A percentile compares a stretch with the other conserved stretches of the same genome.
These are phyloP conservation scores for Serinus canaria DNA, from an alignment of 2,113 vertebrate species.

Conservation along the genomic window DNA sequence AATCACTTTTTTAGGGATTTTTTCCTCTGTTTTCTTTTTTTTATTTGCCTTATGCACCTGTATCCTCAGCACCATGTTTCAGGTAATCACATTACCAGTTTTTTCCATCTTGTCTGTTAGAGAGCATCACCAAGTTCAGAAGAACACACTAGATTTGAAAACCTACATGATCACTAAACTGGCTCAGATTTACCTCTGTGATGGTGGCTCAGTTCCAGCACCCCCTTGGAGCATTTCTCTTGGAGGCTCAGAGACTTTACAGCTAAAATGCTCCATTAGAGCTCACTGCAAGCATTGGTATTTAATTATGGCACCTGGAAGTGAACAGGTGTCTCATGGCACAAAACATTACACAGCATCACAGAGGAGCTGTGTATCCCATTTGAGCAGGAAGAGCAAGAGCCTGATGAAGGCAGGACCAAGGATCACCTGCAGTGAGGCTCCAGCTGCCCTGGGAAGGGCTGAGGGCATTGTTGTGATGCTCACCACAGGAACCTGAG, in stretches of 20 bases:
- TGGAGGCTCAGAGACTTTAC: neutral
- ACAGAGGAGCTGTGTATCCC: neutral
- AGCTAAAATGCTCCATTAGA: neutral
- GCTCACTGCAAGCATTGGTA: neutral
- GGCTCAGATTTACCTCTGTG: neutral
- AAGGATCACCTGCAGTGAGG: neutral
- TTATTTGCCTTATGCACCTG: neutral
- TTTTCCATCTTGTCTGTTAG: neutral
- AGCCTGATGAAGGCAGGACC: neutral
- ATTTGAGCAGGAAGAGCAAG: neutral
- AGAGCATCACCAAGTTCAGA: neutral
- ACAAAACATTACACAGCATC: neutral
- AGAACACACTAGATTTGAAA: neutral
- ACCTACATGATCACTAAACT: rapidly evolving
- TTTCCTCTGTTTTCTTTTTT: neutral
- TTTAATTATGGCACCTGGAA: neutral
- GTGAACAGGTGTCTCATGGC: neutral
- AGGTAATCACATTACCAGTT: rapidly evolving
- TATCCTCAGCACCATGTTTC: neutral
- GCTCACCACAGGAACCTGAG: rapidly evolving
- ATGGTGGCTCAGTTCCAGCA: neutral
- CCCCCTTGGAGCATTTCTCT: neutral
- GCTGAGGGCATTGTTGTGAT: neutral
- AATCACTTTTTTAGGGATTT: neutral
- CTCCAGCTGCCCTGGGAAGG: neutral